Percentiles rank a stretch among this genome's conserved stretches.
Evolutionary conservation across 2,888 invertebrate species (phyloP).

Genomic region (Zonitis immaculata): DNA sequence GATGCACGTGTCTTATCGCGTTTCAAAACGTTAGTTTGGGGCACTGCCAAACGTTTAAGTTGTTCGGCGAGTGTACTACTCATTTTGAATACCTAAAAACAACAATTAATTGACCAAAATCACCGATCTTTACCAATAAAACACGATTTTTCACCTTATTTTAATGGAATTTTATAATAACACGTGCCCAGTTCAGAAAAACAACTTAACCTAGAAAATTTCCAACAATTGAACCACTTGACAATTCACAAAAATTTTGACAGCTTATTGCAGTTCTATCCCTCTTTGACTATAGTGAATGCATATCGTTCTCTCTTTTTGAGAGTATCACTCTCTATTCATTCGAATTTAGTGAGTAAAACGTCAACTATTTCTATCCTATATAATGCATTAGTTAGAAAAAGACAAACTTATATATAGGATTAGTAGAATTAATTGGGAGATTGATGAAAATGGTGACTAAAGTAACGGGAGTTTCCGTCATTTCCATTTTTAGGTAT

Average conservation of each 20-base stretch:
- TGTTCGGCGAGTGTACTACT: slow-evolving; percentile 75
- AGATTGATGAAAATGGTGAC: neutral
- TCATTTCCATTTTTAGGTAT: slow-evolving; percentile 16
- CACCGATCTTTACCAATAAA: too few species aligned
- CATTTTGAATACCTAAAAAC: slow-evolving; percentile 42
- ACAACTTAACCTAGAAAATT: neutral
- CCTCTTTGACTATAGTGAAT: too few species aligned
- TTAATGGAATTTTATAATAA: neutral
- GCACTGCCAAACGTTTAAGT: slow-evolving; percentile 66
- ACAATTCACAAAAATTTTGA: too few species aligned
- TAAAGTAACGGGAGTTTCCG: neutral
- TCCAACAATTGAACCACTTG: too few species aligned
- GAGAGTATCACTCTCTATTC: too few species aligned
- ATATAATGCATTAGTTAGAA: too few species aligned
- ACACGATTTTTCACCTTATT: neutral
- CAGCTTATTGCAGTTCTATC: too few species aligned
- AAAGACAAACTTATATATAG: too few species aligned
- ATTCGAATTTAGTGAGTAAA: neutral
- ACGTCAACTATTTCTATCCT: neutral
- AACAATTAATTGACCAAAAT: too few species aligned
- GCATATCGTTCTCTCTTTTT: neutral
- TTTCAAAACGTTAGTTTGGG: slow-evolving; percentile 68
- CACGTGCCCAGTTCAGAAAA: neutral
- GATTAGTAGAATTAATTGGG: neutral
- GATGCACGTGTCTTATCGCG: slow-evolving; percentile 69